Evolutionary conservation across 2,113 vertebrate genomes (phyloP).

Genomic region (Monopterus albus): DNA sequence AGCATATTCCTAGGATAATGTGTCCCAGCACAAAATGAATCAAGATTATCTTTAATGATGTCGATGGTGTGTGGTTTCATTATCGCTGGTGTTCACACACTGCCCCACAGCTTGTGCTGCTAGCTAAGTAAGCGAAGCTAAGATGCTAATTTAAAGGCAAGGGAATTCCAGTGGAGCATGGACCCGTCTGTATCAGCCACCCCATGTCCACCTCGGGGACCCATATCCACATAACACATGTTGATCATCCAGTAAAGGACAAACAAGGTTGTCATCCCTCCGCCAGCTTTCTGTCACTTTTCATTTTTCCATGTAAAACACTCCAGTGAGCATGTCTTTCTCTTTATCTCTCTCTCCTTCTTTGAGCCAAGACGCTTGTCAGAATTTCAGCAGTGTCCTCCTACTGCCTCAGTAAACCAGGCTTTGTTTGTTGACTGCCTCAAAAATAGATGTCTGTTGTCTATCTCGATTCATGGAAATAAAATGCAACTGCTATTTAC

Average conservation of each 20-base stretch:
- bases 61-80: slow-evolving; percentile 68
- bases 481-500: slow-evolving; percentile 29
- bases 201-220: slow-evolving; percentile 71
- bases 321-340: slow-evolving; percentile 68
- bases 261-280: slow-evolving; percentile 81
- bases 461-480: slow-evolving; percentile 22
- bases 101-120: slow-evolving; percentile 51
- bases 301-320: slow-evolving; percentile 73
- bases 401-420: slow-evolving; percentile 52
- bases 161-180: slow-evolving; percentile 67
- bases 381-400: slow-evolving; percentile 61
- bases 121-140: slow-evolving; percentile 65
- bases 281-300: slow-evolving; percentile 80
- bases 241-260: slow-evolving; percentile 80
- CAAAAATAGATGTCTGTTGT: slow-evolving; percentile 39
- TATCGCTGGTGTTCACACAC: slow-evolving; percentile 66
- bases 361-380: slow-evolving; percentile 67
- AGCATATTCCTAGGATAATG: slow-evolving; percentile 44
- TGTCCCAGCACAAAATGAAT: slow-evolving; percentile 70
- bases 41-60: slow-evolving; percentile 77
- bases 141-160: slow-evolving; percentile 73
- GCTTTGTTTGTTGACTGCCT: slow-evolving; percentile 41
- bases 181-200: slow-evolving; percentile 61
- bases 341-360: slow-evolving; percentile 61
- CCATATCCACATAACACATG: slow-evolving; percentile 70